Conservation (phyloP, 2,888 invertebrate genomes). For the Kuschelorhynchus macadamiae region DNA sequence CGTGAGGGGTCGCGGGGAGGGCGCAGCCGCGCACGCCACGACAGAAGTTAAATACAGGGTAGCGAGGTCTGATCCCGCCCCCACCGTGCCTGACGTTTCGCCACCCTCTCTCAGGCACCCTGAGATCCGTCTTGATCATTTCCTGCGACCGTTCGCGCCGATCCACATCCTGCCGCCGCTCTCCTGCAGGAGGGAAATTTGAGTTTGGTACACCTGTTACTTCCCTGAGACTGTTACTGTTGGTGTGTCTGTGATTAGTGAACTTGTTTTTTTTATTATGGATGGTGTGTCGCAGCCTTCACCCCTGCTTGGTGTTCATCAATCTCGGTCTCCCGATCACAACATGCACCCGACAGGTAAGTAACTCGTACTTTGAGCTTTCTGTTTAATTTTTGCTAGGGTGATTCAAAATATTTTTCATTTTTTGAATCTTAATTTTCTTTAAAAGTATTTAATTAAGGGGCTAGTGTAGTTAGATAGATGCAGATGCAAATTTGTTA, state of each 20-base stretch:
- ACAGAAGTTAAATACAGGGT: constrained; percentile 70
- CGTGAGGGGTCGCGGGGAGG: constrained; percentile 9
- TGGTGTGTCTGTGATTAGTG: background rate
- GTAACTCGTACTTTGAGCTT: constrained; percentile 38
- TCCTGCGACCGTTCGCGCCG: constrained; percentile 58
- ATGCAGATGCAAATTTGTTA: no score
- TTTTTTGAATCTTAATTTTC: no score
- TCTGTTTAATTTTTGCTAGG: no score
- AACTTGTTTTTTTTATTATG: constrained; percentile 17
- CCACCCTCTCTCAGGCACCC: constrained; percentile 53
- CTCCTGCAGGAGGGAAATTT: constrained; percentile 6
- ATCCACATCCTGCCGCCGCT: constrained; percentile 55
- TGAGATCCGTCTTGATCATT: constrained; percentile 58
- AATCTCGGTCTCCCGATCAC: constrained; percentile 61
- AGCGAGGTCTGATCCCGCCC: constrained; percentile 68
- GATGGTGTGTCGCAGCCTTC: constrained; percentile 55
- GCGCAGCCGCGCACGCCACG: constrained; percentile 52
- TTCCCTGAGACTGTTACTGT: background rate
- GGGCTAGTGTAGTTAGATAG: no score
- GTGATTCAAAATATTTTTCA: no score
- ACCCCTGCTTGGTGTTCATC: constrained; percentile 61
- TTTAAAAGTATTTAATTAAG: no score
- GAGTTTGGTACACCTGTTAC: constrained; percentile 9
- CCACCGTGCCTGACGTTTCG: constrained; percentile 59
- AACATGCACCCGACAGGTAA: constrained; percentile 60